Base-by-base conservation (phyloP, 2,888 invertebrate genomes). In the Apamea anceps region DNA sequence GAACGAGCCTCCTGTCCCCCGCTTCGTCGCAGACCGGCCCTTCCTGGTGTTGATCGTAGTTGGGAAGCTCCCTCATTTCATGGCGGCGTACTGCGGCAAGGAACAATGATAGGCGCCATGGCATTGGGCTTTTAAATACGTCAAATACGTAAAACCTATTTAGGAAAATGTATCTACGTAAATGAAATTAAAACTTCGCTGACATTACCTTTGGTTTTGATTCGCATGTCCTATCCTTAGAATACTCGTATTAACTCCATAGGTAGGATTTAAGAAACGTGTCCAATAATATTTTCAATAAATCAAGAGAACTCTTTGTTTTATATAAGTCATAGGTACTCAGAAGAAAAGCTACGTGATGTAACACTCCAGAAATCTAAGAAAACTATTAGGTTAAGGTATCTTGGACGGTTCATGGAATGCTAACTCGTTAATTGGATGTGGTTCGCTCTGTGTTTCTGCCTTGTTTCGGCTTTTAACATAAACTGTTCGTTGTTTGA, bases 31-130 rank as follows among this genome's bases (percentile, higher is more conserved):
- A 13, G 67, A 85, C 57, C 85, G 85, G 54, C 82, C 85, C 21
- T 85, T 85, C 82, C 62, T 85, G 54, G 67, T 74, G 67, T 54
- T 72, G 0, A 79, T 85, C 63, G 3, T 70, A 42, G 79, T 82
- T 62, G 82, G 63, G 25, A 77, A 10, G 12, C 57, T 75, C 62
- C 72, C 76, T 42, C 62, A 85, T 88, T 96, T 96, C 91, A 84
- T 92, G 76, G 93, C 94, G 6, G 87, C 89, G 1, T 91, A 93
- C 80, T 90, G 90, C 45, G 93, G 92, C 42, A 72, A 42, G 18
- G 4, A 77, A 70, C 10, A 70, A 51, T 82, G 8, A 66, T 67
- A 37, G 0, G 15, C 51, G 28, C 10, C 10, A 6, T 45, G 21
- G n/a, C 66, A n/a, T 70, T 18, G 6, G 6, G 25, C 32, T 48